phyloP scores from a whole-genome alignment of 2,113 vertebrate species.

The Gymnobelideus leadbeateri region DNA sequence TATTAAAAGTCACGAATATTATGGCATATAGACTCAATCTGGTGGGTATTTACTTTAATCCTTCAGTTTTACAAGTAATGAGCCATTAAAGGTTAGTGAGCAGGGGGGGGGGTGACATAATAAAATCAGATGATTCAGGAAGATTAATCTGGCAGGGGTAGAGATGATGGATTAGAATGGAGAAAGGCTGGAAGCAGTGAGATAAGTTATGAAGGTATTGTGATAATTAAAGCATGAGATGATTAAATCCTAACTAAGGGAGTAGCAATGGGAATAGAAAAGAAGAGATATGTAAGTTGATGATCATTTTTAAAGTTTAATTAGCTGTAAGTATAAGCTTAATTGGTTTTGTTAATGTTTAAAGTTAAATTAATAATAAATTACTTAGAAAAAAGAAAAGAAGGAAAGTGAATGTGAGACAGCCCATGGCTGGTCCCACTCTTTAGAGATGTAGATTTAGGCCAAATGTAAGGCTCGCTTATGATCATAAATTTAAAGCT shows the following conservation, averaged over 20 bases:
- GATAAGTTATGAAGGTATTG: not conserved
- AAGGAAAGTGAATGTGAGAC: not conserved
- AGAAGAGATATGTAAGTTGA: not conserved
- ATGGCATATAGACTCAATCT: not conserved
- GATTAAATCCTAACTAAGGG: not conserved
- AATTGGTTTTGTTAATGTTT: not conserved
- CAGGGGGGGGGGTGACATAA: not conserved
- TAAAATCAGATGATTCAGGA: not conserved
- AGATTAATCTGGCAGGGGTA: not conserved
- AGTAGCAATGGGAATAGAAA: not conserved
- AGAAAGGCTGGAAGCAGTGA: constrained; percentile 5
- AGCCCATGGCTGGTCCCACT: not conserved
- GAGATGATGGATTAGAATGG: not conserved
- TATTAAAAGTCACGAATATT: not conserved
- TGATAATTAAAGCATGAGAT: not conserved
- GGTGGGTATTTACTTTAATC: not conserved
- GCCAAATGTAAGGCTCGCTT: not conserved
- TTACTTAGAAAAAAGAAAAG: constrained; percentile 26
- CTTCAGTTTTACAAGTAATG: not conserved
- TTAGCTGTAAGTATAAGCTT: constrained; percentile 1
- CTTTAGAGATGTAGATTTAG: not conserved
- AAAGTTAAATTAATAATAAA: constrained; percentile 10
- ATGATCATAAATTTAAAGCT: not conserved
- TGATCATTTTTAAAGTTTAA: not conserved
- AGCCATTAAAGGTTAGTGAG: not conserved